phyloP scores from a whole-genome alignment of 92 coral and sea anemone genomes.

The Montipora capitata region DNA sequence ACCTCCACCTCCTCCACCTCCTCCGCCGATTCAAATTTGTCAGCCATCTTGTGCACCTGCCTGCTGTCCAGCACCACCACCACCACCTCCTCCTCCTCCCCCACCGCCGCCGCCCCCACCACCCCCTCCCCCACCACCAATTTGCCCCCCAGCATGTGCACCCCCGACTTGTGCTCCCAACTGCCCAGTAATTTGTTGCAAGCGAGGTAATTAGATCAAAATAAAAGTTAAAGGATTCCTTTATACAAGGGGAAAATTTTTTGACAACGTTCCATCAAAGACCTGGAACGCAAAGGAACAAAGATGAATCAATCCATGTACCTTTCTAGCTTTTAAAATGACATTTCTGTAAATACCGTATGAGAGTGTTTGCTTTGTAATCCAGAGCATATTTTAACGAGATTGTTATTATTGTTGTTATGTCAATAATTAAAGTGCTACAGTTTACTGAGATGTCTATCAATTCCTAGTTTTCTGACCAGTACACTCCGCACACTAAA shows the following conservation, averaged over 20 bases:
- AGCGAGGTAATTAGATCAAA: constrained; percentile 41
- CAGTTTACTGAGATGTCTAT: neutral
- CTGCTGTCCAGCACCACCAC: constrained; percentile 84
- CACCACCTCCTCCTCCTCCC: constrained; percentile 81
- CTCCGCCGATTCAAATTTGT: constrained; percentile 78
- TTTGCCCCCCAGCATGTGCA: constrained; percentile 87
- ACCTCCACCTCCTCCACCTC: constrained; percentile 67
- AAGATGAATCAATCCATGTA: neutral
- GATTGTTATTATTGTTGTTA: constrained; percentile 8
- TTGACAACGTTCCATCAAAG: constrained; percentile 2
- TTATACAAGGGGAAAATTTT: constrained; percentile 1
- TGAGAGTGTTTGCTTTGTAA: constrained; percentile 39
- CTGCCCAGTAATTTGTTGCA: constrained; percentile 92
- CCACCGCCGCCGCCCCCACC: constrained; percentile 87
- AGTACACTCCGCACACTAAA: no score
- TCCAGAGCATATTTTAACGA: constrained; percentile 28
- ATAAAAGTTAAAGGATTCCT: neutral
- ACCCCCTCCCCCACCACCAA: constrained; percentile 87
- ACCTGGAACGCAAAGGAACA: constrained; percentile 4
- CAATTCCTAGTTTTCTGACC: no score
- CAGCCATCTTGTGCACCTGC: constrained; percentile 93
- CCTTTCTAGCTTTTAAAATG: constrained; percentile 34
- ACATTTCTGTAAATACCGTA: constrained; percentile 47
- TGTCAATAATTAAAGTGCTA: constrained; percentile 37
- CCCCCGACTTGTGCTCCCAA: constrained; percentile 74